Conservation (phyloP, 2,797 vertebrate species). For the Lophura swinhoii region DNA sequence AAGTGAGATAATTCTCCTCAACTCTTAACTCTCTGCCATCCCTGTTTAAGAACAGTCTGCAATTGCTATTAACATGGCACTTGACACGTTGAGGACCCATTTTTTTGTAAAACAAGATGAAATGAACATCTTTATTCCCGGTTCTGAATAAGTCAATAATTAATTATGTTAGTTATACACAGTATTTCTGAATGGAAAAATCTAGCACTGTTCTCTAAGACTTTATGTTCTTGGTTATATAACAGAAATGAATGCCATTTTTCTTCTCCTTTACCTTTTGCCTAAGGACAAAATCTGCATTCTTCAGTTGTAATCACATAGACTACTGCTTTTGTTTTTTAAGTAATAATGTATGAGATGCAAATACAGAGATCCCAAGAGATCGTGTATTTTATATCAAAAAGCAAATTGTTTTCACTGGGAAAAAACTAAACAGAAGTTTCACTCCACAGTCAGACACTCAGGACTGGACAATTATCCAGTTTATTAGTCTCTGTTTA, state of each 20-base stretch:
- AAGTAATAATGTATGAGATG: background rate
- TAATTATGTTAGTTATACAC: background rate
- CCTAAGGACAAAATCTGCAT: background rate
- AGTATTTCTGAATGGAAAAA: background rate
- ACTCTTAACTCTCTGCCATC: background rate
- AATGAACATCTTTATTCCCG: background rate
- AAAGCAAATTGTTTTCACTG: background rate
- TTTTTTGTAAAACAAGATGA: background rate
- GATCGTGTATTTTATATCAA: background rate
- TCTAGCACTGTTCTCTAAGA: background rate
- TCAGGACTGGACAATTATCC: background rate
- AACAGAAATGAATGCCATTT: background rate
- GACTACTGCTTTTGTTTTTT: background rate
- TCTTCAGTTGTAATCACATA: background rate
- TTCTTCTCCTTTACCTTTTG: background rate
- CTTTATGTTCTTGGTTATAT: background rate
- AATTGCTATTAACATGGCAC: background rate
- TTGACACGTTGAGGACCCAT: fast-evolving
- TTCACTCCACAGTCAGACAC: background rate
- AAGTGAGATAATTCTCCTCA: background rate
- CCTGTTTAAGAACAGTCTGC: background rate
- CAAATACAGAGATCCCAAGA: background rate
- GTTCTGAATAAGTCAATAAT: background rate
- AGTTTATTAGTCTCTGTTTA: background rate
- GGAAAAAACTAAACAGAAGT: background rate